Conservation (phyloP, 2,113 vertebrate species). For the Procavia capensis region DNA sequence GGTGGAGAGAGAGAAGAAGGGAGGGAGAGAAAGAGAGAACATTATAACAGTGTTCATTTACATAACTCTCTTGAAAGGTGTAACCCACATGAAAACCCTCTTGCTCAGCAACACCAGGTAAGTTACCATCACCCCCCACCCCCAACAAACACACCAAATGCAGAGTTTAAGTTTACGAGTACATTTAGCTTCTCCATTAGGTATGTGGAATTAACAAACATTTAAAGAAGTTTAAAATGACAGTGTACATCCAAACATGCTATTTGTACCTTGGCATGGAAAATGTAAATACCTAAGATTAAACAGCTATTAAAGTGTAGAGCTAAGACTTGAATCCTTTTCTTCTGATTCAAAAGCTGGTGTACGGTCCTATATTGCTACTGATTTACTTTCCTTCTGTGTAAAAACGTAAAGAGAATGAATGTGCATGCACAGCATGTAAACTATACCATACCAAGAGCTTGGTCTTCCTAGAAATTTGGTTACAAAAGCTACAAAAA, state of each 20-base stretch:
- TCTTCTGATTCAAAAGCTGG: background rate
- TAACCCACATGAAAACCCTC: background rate
- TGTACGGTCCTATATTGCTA: background rate
- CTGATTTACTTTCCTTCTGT: background rate
- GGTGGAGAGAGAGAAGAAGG: background rate
- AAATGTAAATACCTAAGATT: conserved; percentile 19
- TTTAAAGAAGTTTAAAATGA: background rate
- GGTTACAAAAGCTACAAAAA: conserved; percentile 32
- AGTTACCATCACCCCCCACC: background rate
- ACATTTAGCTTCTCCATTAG: background rate
- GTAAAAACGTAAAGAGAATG: background rate
- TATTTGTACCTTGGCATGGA: background rate
- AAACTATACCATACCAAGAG: background rate
- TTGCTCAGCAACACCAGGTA: background rate
- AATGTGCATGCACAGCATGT: background rate
- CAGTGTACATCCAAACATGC: background rate
- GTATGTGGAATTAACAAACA: background rate
- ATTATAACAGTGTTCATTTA: background rate
- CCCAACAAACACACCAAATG: too few relatives aligned
- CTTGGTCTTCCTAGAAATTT: background rate
- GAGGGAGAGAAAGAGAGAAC: background rate
- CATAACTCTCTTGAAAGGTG: background rate
- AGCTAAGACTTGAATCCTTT: background rate
- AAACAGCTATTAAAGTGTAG: background rate
- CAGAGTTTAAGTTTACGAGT: background rate